Evolutionary conservation across 2,888 invertebrate species (phyloP).

Genomic region (Loripinus fragilis): DNA sequence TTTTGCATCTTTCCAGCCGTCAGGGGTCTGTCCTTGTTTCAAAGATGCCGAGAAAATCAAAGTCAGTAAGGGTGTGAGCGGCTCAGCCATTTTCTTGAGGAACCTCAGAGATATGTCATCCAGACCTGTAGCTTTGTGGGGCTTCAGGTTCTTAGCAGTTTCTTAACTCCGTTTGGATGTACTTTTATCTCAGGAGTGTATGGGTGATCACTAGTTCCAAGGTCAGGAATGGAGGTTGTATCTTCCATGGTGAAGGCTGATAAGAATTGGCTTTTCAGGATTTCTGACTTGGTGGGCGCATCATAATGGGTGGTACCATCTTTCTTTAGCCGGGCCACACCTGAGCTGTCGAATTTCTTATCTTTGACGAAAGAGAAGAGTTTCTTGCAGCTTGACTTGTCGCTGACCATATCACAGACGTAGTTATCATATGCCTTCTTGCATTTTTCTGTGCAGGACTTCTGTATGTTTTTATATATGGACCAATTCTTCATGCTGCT

Average conservation of each 20-base stretch:
- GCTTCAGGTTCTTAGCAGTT: conserved; percentile 21
- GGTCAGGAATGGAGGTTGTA: not conserved
- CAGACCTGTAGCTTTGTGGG: conserved; percentile 26
- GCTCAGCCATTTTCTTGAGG: conserved; percentile 24
- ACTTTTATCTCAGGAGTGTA: conserved; percentile 17
- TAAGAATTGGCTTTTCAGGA: not conserved
- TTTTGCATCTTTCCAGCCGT: conserved; percentile 6
- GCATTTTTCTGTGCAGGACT: conserved; percentile 4
- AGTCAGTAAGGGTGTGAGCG: conserved; percentile 16
- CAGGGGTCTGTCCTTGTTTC: not conserved
- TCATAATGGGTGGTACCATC: not conserved
- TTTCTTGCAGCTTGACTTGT: conserved; percentile 22
- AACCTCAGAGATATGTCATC: conserved; percentile 20
- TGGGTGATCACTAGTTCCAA: not conserved
- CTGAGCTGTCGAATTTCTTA: conserved; percentile 18
- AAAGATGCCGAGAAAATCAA: not conserved
- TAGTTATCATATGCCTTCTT: conserved; percentile 21
- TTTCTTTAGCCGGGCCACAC: conserved; percentile 12
- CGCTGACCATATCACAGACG: conserved; percentile 22
- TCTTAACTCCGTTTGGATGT: conserved; percentile 3
- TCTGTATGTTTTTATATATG: conserved; percentile 13
- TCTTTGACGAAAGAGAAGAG: conserved; percentile 21
- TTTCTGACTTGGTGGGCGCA: not conserved
- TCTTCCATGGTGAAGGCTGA: conserved; percentile 16
- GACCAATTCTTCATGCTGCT: conserved; percentile 15